phyloP scores from a whole-genome alignment of 2,888 invertebrate genomes.

The Diadromus collaris region DNA sequence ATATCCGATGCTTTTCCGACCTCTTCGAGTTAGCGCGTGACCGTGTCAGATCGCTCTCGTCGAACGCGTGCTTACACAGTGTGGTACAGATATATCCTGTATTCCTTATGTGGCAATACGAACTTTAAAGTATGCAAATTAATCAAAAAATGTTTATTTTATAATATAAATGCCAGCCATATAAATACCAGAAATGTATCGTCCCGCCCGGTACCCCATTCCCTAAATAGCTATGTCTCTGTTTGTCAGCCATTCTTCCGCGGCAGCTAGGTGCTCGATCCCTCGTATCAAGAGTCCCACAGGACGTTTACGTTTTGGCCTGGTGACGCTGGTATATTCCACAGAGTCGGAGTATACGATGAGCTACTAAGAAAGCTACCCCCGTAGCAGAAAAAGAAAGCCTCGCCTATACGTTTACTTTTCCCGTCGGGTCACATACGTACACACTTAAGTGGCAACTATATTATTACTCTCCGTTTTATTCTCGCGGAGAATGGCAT shows the following conservation, averaged over 20 bases:
- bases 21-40: conserved; percentile 44
- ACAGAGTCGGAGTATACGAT: conserved; percentile 33
- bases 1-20: conserved; percentile 37
- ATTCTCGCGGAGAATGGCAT: conserved; percentile 34
- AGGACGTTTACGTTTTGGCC: conserved; percentile 68
- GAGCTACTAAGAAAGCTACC: conserved; percentile 43
- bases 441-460: conserved; percentile 66
- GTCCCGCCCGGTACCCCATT: neutral
- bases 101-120: neutral
- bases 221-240: conserved; percentile 9
- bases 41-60: conserved; percentile 44
- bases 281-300: conserved; percentile 62
- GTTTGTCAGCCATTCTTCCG: conserved; percentile 50
- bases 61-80: conserved; percentile 8
- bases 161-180: no score
- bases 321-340: conserved; percentile 41
- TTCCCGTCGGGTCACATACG: conserved; percentile 67
- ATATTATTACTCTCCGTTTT: conserved; percentile 64
- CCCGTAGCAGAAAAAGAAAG: conserved; percentile 15
- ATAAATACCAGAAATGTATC: neutral
- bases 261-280: conserved; percentile 33
- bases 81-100: conserved; percentile 18
- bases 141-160: neutral
- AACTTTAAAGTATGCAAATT: neutral
- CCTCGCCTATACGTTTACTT: conserved; percentile 31